Base-by-base conservation (phyloP, 2,113 vertebrate genomes). In the Tetrao urogallus region DNA sequence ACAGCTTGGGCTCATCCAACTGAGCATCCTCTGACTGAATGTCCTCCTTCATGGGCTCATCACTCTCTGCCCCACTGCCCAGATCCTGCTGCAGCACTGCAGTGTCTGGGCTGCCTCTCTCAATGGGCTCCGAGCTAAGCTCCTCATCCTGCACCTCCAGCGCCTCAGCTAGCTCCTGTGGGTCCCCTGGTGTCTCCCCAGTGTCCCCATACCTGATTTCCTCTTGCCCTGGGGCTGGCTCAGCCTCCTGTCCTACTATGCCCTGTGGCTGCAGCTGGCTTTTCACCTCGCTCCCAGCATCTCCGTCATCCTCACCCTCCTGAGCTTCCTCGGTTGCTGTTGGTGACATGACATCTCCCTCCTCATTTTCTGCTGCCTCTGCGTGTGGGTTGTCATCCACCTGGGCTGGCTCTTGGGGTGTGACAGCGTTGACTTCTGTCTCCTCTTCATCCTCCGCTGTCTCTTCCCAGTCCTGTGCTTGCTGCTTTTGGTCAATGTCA, bases 171-270 rank as follows among this genome's bases (percentile, higher is more conserved):
- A 1, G 38, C 25, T 90, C 86, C 69, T 14, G 48, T 20, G 4
- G 19, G 15, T n/a, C 13, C 54, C 47, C 71, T 3, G 60, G 30
- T 27, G n/a, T 40, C 20, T 3, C 70, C 1, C 1, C 0, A 0
- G n/a, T 45, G 47, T 11, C 45, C 5, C 70, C 92, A 36, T 56
- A 43, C 79, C 81, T 65, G 7, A 69, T 82, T 79, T 38, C 2
- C 1, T 1, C 70, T 76, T 48, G 73, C 30, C 8, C 71, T 0
- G 0, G 20, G 14, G 64, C 40, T 0, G 1, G 34, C 28, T 67
- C 86, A 24, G 56, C 18, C 34, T 56, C 89, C 5, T 22, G 47
- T 14, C 47, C 12, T 11, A 9, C 63, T 43, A 28, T 17, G 5
- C 10, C 14, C 27, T 13, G 8, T 16, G 63, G 20, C 43, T 32